Base-by-base conservation (phyloP, 2,797 vertebrate genomes). In the Podargus strigoides region DNA sequence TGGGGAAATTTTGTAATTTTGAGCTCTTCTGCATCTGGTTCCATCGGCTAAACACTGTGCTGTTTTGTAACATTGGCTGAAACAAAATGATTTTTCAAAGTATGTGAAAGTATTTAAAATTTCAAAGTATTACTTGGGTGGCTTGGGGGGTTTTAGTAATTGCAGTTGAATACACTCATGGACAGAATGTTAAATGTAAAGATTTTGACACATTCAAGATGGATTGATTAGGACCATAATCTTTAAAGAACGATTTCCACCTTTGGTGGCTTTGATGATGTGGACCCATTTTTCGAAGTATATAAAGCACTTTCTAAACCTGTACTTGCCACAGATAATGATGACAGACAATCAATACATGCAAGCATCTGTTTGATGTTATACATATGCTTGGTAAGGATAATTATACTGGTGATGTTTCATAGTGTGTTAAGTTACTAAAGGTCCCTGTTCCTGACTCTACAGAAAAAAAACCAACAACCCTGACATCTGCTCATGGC, bases 331-430 rank as follows among this genome's bases (percentile, higher is more conserved):
- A 73, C 60, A 85, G 14, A 55, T 63, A 73, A 44, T 47, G 24
- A 83, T 91, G 91, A 68, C 67, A 86, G 76, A 47, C 55, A 89
- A 90, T 85, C 74, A 91, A 90, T 85, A 66, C 32, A 62, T 64
- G 52, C 12, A 72, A 93, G n/a, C 26, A 59, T 36, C 39, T 60
- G 55, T 81, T 91, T 90, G 42, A 46, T 47, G n/a, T 69, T 90
- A 76, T 76, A 37, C 7, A 20, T 70, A 24, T 60, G 19, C 52
- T 92, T 42, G 32, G 44, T 85, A 87, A 85, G 12, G 90, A 59
- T 52, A 91, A 84, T 91, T 76, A 56, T 49, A n/a, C 27, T 60
- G 28, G 13, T 50, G 41, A 32, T 80, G 39, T 76, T 92, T 91
- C 58, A 66, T 27, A 77, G 23, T n/a, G 52, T 49, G 30, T 41